phyloP scores from a whole-genome alignment of 2,113 vertebrate genomes.

The Microcebus murinus region DNA sequence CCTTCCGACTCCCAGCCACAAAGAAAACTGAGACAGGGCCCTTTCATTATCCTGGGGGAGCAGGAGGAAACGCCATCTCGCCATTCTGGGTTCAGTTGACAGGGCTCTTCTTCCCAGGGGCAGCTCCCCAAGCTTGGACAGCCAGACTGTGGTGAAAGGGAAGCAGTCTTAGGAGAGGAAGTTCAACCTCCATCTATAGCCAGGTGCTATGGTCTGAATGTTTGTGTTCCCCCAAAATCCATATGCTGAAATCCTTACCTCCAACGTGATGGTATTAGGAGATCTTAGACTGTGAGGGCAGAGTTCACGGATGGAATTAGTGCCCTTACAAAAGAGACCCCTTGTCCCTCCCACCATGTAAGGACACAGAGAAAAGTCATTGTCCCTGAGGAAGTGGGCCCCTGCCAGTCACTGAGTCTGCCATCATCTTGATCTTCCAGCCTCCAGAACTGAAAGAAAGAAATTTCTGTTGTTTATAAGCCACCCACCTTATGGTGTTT shows the following conservation, averaged over 20 bases:
- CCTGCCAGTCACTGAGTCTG: not conserved
- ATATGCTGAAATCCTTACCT: not conserved
- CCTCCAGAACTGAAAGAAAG: not conserved
- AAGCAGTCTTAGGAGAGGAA: not conserved
- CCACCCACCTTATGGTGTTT: not conserved
- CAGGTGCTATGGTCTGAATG: not conserved
- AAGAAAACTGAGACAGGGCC: slow-evolving; percentile 4
- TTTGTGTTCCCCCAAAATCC: not conserved
- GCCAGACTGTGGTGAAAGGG: not conserved
- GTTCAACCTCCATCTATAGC: not conserved
- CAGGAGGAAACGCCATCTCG: not conserved
- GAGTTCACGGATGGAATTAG: not conserved
- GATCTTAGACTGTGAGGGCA: not conserved
- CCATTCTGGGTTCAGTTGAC: not conserved
- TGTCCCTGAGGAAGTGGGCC: not conserved
- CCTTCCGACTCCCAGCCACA: not conserved
- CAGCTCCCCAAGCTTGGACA: not conserved
- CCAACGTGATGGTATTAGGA: not conserved
- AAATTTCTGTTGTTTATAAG: not conserved
- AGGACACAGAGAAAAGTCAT: not conserved
- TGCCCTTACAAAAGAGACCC: not conserved
- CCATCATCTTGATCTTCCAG: not conserved
- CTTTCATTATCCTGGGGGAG: not conserved
- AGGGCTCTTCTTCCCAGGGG: not conserved
- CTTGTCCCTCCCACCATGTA: too few species aligned